phyloP scores from a whole-genome alignment of 2,113 vertebrate genomes.

The Hemicordylus capensis region DNA sequence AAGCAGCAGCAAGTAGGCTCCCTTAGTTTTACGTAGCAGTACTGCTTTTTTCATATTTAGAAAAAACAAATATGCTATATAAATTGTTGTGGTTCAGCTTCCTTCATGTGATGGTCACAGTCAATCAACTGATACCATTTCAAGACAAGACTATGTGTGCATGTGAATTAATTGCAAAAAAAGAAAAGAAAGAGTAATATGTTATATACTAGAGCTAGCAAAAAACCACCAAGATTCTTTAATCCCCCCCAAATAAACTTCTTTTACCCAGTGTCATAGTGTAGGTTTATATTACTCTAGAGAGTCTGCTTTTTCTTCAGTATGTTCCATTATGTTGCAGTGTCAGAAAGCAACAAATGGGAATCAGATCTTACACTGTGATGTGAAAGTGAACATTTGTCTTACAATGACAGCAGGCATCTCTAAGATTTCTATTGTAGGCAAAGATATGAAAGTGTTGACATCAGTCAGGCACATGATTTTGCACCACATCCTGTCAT shows the following conservation, averaged over 20 bases:
- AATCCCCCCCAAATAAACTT: too few species aligned
- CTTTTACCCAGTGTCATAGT: background rate
- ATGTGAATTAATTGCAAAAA: background rate
- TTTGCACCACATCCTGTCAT: conserved; percentile 1
- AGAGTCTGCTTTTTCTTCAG: background rate
- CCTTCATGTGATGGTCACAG: background rate
- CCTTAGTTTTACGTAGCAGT: too few species aligned
- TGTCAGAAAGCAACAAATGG: conserved; percentile 19
- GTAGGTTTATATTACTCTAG: background rate
- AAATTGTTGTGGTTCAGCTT: background rate
- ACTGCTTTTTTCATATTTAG: background rate
- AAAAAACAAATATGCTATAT: background rate
- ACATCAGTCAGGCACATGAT: background rate
- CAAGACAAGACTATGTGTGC: background rate
- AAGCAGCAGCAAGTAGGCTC: too few species aligned
- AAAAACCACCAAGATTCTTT: too few species aligned
- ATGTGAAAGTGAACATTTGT: conserved; percentile 17
- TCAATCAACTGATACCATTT: background rate
- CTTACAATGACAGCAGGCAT: background rate
- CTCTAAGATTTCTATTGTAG: conserved; percentile 16
- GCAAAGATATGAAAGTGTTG: conserved; percentile 8
- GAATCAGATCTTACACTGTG: background rate
- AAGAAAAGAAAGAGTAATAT: too few species aligned
- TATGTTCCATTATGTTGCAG: conserved; percentile 32
- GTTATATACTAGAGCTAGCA: too few species aligned